These are phyloP conservation scores for Poeciliopsis infans DNA, from an alignment of 2,797 vertebrate species.

Conservation along the genomic window DNA sequence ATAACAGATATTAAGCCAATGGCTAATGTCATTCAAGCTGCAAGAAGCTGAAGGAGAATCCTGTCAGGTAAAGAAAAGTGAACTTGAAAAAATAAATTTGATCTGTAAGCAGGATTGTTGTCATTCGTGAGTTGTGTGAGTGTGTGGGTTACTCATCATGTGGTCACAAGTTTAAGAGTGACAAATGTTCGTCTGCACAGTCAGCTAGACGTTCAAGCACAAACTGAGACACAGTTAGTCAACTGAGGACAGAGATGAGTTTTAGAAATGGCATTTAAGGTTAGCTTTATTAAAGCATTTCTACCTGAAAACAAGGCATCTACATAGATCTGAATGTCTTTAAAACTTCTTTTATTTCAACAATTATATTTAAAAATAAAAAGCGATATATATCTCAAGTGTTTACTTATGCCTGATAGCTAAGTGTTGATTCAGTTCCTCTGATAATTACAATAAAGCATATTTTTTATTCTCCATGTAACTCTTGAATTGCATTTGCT, in stretches of 20 bases:
- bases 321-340: not conserved
- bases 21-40: constrained; percentile 24
- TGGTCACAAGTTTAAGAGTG: constrained; percentile 46
- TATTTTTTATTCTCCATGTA: not conserved
- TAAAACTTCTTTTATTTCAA: not conserved
- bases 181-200: constrained; percentile 44
- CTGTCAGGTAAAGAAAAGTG: not conserved
- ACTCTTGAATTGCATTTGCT: not conserved
- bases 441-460: not conserved
- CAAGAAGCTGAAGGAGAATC: not conserved
- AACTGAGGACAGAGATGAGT: constrained; percentile 6
- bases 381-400: not conserved
- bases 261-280: not conserved
- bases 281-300: not conserved
- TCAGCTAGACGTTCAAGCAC: constrained; percentile 46
- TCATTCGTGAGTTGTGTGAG: constrained; percentile 37
- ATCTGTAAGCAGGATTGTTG: constrained; percentile 14
- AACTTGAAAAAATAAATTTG: constrained; percentile 7
- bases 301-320: not conserved
- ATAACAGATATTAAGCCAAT: constrained; percentile 70
- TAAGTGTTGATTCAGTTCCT: not conserved
- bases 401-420: not conserved
- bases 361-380: not conserved
- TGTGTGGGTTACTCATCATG: constrained; percentile 57
- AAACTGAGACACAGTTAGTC: constrained; percentile 20